Conservation (phyloP, 2,888 invertebrate species). For the Crematogaster levior region DNA sequence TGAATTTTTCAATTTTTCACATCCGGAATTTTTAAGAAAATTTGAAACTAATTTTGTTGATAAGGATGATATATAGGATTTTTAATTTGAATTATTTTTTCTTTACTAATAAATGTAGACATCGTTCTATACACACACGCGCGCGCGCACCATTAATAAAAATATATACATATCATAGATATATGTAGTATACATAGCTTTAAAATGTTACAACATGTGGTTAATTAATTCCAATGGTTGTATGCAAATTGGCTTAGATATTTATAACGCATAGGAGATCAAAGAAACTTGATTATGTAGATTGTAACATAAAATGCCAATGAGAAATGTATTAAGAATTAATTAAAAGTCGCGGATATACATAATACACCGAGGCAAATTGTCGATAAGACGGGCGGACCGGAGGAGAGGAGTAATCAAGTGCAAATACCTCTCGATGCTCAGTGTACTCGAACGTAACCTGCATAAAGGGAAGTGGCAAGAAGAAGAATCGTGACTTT, state of each 20-base stretch:
- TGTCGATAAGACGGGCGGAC: neutral
- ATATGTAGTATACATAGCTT: too few species aligned
- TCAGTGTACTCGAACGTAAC: conserved; percentile 52
- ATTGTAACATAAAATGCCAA: conserved; percentile 18
- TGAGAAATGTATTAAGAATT: conserved; percentile 52
- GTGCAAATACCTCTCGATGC: conserved; percentile 59
- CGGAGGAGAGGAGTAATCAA: conserved; percentile 46
- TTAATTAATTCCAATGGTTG: conserved; percentile 17
- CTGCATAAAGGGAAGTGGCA: conserved; percentile 57
- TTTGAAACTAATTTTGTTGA: neutral
- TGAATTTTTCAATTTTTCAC: neutral
- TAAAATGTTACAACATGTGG: neutral
- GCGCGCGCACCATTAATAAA: too few species aligned
- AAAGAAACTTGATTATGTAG: conserved; percentile 15
- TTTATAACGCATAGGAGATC: neutral
- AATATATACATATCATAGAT: neutral
- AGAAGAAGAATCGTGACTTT: conserved; percentile 69
- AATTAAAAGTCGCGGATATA: conserved; percentile 50
- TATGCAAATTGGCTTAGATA: neutral
- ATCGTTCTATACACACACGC: neutral
- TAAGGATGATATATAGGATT: neutral
- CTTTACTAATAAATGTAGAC: neutral
- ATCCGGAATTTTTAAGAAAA: neutral
- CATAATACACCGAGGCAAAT: neutral
- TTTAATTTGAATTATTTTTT: neutral